A percentile compares a stretch with the other conserved stretches of the same genome.
These are phyloP conservation scores for Dermolepida albohirtum DNA, from an alignment of 2,888 invertebrate species.

Conservation along the genomic window DNA sequence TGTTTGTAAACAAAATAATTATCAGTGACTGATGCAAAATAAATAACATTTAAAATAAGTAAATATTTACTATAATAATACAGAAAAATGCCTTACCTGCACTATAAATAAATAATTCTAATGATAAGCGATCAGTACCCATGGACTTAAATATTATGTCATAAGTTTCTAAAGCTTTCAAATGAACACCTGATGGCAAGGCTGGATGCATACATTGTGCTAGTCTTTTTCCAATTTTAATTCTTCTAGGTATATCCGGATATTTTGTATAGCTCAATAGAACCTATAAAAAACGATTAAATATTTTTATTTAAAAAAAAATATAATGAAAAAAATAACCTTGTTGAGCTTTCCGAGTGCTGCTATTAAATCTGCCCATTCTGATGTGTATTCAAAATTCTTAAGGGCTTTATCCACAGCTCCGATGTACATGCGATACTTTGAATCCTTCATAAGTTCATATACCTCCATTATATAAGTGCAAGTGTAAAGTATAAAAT, in stretches of 20 bases:
- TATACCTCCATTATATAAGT: constrained; percentile 74
- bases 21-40: too few relatives aligned
- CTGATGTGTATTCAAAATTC: constrained; percentile 92
- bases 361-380: constrained; percentile 95
- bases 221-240: constrained; percentile 89
- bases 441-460: constrained; percentile 83
- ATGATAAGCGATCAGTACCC: constrained; percentile 82
- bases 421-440: constrained; percentile 83
- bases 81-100: constrained; percentile 66
- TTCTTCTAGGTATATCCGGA: constrained; percentile 85
- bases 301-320: neutral
- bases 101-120: constrained; percentile 87
- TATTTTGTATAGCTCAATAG: constrained; percentile 83
- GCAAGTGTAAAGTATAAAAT: constrained; percentile 9
- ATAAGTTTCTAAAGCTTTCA: constrained; percentile 92
- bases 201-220: constrained; percentile 96
- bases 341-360: constrained; percentile 91
- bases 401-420: constrained; percentile 89
- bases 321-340: constrained; percentile 66
- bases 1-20: too few relatives aligned
- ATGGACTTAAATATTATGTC: constrained; percentile 91
- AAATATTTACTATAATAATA: neutral
- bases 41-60: neutral
- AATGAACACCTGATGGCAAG: constrained; percentile 89
- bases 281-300: constrained; percentile 70